These are phyloP conservation scores for Varecia variegata DNA, from an alignment of 2,797 vertebrate genomes.

Conservation along the genomic window DNA sequence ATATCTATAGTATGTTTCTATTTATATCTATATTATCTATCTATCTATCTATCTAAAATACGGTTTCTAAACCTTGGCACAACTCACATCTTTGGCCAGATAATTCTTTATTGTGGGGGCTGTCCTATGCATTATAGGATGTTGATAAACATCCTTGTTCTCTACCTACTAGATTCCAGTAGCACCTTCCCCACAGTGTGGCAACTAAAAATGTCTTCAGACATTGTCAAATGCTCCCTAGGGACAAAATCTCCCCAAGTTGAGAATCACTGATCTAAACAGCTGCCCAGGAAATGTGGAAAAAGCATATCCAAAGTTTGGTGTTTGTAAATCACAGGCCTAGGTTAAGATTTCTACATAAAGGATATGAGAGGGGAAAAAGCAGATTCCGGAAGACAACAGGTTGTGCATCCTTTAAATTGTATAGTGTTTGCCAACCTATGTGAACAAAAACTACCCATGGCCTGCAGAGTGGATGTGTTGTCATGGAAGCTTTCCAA, in stretches of 20 bases:
- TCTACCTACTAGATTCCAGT: background rate
- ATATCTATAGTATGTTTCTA: background rate
- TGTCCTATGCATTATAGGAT: background rate
- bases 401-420: background rate
- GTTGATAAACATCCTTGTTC: background rate
- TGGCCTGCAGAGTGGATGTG: background rate
- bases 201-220: background rate
- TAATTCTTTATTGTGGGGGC: background rate
- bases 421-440: background rate
- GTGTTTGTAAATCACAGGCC: background rate
- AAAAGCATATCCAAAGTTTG: background rate
- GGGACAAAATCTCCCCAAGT: background rate
- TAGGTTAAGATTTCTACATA: background rate
- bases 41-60: background rate
- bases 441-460: background rate
- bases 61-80: background rate
- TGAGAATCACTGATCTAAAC: background rate
- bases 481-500: slow-evolving; percentile 28
- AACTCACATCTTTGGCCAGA: background rate
- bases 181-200: background rate
- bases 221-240: background rate
- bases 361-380: background rate
- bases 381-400: background rate
- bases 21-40: background rate
- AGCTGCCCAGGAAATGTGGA: background rate